These are phyloP conservation scores for Clamator glandarius DNA, from an alignment of 2,797 vertebrate genomes.

Conservation along the genomic window DNA sequence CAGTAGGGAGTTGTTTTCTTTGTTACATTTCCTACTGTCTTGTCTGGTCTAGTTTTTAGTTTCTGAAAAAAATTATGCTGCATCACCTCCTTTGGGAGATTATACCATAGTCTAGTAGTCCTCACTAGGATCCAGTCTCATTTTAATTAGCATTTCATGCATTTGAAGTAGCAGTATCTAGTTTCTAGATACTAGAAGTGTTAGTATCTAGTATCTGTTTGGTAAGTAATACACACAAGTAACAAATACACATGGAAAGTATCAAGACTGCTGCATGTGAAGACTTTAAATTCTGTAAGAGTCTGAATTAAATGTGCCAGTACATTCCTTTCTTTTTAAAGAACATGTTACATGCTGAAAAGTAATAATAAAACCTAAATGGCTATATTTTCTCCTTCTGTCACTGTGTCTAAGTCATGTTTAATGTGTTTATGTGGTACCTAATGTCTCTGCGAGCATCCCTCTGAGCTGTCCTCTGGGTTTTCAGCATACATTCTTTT, in stretches of 20 bases:
- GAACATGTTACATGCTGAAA: not conserved
- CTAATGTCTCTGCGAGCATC: not conserved
- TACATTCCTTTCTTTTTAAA: conserved; percentile 8
- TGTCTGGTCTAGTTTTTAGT: not conserved
- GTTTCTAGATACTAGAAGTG: too few relatives aligned
- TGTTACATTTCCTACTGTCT: not conserved
- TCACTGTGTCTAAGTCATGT: not conserved
- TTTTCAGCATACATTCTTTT: conserved; percentile 9
- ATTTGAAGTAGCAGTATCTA: not conserved
- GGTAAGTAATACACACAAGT: not conserved
- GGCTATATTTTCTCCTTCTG: not conserved
- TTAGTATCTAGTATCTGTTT: not conserved
- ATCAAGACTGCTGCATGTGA: not conserved
- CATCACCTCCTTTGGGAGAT: not conserved
- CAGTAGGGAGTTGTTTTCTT: not conserved
- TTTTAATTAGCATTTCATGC: not conserved
- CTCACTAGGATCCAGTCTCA: not conserved
- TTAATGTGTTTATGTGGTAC: not conserved
- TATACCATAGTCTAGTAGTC: not conserved
- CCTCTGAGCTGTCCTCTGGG: not conserved
- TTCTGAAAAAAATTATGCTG: not conserved
- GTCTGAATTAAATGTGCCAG: not conserved
- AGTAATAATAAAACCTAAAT: not conserved
- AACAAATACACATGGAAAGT: not conserved
- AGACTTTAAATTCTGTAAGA: not conserved